phyloP scores from a whole-genome alignment of 1,140 invertebrate genomes.

The Lepidurus arcticus region DNA sequence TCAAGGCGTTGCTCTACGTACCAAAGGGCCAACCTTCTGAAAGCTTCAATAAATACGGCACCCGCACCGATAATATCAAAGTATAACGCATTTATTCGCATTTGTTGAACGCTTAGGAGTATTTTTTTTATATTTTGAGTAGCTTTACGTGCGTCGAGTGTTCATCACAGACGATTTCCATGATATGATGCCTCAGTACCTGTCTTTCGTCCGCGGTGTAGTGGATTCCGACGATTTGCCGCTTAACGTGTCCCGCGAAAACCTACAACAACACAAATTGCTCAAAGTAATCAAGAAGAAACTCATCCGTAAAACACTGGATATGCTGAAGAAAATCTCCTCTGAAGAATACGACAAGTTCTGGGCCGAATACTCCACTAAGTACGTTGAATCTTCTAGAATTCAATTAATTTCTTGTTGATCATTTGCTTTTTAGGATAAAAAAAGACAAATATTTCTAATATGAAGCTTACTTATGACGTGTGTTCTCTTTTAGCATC shows the following conservation, averaged over 20 bases:
- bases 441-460: neutral
- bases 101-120: neutral
- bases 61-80: conserved; percentile 91
- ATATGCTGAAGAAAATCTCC: conserved; percentile 96
- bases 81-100: conserved; percentile 41
- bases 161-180: conserved; percentile 99
- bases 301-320: conserved; percentile 89
- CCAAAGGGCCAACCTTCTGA: conserved; percentile 84
- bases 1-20: conserved; percentile 92
- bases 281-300: conserved; percentile 99
- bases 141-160: conserved; percentile 89
- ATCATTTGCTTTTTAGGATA: too few relatives aligned
- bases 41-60: conserved; percentile 90
- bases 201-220: conserved; percentile 89
- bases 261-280: conserved; percentile 92
- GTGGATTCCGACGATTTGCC: conserved; percentile 99
- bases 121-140: neutral
- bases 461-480: neutral
- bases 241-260: conserved; percentile 96
- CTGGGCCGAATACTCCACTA: conserved; percentile 99
- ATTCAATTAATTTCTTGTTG: too few relatives aligned
- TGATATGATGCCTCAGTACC: conserved; percentile 98
- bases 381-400: conserved; percentile 52
- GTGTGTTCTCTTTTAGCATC: conserved; percentile 53
- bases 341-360: conserved; percentile 88